These are phyloP conservation scores for Pachypeltis micranthus DNA, from an alignment of 1,140 invertebrate species.

Conservation along the genomic window DNA sequence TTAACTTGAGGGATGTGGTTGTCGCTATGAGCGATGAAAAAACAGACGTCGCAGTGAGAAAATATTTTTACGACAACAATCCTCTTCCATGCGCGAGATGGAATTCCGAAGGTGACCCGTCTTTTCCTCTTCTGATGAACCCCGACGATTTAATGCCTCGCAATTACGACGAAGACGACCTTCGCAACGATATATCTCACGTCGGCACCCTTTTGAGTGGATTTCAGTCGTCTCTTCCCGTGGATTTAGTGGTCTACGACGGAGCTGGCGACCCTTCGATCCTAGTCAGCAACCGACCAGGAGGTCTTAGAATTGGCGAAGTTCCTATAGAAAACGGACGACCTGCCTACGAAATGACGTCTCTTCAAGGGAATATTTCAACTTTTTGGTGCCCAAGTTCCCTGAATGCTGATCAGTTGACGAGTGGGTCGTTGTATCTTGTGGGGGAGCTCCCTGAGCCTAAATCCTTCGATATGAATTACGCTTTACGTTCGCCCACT, in stretches of 20 bases:
- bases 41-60: not conserved
- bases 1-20: not conserved
- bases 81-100: not conserved
- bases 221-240: not conserved
- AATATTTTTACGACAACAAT: not conserved
- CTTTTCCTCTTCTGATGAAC: not conserved
- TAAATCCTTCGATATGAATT: conserved; percentile 2
- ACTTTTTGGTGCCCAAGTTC: not conserved
- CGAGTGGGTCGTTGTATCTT: not conserved
- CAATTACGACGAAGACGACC: not conserved
- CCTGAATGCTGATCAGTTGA: not conserved
- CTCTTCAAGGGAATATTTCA: not conserved
- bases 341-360: not conserved
- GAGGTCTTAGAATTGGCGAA: not conserved
- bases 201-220: not conserved
- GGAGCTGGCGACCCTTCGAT: not conserved
- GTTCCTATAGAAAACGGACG: not conserved
- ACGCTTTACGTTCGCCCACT: not conserved
- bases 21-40: not conserved
- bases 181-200: not conserved
- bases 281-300: not conserved
- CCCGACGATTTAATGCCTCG: not conserved
- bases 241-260: not conserved
- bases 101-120: not conserved
- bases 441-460: not conserved